phyloP scores from a whole-genome alignment of 2,797 vertebrate genomes.

The Acrossocheilus wenchowensis region DNA sequence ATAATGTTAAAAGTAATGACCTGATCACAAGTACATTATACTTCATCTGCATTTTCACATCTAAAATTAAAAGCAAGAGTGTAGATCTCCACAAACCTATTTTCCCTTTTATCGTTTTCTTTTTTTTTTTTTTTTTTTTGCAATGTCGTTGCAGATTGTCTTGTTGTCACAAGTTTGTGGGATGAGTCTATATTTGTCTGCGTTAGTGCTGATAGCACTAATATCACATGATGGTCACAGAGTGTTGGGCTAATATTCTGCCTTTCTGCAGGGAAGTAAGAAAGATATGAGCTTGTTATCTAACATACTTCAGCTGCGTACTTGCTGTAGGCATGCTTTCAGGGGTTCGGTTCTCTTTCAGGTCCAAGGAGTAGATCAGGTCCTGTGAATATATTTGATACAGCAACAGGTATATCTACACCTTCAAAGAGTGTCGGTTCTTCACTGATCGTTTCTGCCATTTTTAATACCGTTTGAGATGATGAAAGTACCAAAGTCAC shows the following conservation, averaged over 20 bases:
- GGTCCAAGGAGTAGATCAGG: not conserved
- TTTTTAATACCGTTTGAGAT: not conserved
- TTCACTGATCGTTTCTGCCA: not conserved
- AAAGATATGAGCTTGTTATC: slow-evolving; percentile 45
- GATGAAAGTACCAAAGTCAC: not conserved
- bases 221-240: slow-evolving; percentile 79
- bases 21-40: not conserved
- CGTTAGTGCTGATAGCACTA: slow-evolving; percentile 70
- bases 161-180: slow-evolving; percentile 61
- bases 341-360: not conserved
- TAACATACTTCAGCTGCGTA: slow-evolving; percentile 22
- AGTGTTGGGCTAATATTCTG: slow-evolving; percentile 52
- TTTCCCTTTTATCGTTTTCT: not conserved
- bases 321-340: slow-evolving; percentile 17
- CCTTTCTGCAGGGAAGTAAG: slow-evolving; percentile 40
- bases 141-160: slow-evolving; percentile 48
- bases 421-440: not conserved
- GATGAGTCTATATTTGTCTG: slow-evolving; percentile 74
- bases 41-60: not conserved
- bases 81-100: not conserved
- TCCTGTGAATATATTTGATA: not conserved
- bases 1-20: not conserved
- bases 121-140: slow-evolving; percentile 40
- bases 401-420: not conserved
- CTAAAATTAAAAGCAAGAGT: not conserved